Evolutionary conservation across 1,140 invertebrate species (phyloP), one percentile per base, ranked within the genome.

Genomic region (Chymomyza costata): DNA sequence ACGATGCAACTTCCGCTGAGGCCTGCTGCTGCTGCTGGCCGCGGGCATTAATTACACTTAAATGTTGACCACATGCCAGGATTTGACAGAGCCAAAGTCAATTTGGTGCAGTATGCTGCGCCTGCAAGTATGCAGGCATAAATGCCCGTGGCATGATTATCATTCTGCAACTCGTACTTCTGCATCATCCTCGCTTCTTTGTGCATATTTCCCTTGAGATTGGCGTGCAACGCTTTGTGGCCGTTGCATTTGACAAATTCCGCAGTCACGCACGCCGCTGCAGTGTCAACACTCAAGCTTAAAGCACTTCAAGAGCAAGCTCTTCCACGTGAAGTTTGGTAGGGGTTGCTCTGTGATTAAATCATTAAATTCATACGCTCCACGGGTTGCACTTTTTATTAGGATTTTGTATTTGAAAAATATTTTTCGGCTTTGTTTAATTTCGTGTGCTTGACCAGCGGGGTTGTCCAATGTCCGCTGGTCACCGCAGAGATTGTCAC

Each of bases 291-390:
- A 44, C 15, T 19, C 18, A 30, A 38, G 16, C 11, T 13, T 19
- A n/a, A 17, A n/a, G n/a, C n/a, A n/a, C n/a, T n/a, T n/a, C n/a
- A n/a, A n/a, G n/a, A n/a, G n/a, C n/a, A n/a, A n/a, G n/a, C n/a
- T n/a, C n/a, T n/a, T n/a, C n/a, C n/a, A n/a, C n/a, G n/a, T n/a
- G n/a, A n/a, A n/a, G n/a, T n/a, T n/a, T n/a, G n/a, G n/a, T 57
- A 30, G 34, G 40, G 16, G 17, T 11, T 46, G 62, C 21, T 11
- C 19, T 73, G 56, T 57, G 73, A 81, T 80, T 80, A 82, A 80
- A 80, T 81, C 74, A 80, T 80, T 80, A 80, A 80, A 80, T 80
- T 80, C 74, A 80, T 80, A 81, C 74, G 74, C 74, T 55, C 54
- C 47, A 62, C 59, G 51, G 62, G 54, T 67, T 80, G 74, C 69